These are phyloP conservation scores for Phenganax stokvisi DNA, from an alignment of 92 coral and sea anemone genomes.

Conservation along the genomic window DNA sequence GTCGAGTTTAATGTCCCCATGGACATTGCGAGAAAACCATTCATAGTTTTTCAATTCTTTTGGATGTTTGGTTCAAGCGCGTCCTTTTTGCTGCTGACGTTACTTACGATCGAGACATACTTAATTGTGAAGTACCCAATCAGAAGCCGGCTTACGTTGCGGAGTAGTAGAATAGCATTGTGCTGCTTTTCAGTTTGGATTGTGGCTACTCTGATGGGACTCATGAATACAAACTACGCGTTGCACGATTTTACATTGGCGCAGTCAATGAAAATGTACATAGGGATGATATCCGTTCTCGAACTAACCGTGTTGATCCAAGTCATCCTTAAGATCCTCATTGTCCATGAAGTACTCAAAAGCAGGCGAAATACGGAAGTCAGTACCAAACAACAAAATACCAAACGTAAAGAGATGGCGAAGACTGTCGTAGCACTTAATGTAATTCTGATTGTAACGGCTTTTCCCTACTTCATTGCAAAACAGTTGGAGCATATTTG, in stretches of 20 bases:
- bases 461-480: conserved; percentile 27
- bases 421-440: conserved; percentile 20
- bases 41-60: background rate
- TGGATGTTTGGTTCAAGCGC: background rate
- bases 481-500: conserved; percentile 10
- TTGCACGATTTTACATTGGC: background rate
- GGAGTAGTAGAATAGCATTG: conserved; percentile 48
- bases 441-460: conserved; percentile 18
- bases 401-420: conserved; percentile 15
- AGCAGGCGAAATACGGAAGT: background rate
- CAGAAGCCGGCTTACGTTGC: background rate
- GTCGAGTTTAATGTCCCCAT: background rate
- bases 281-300: conserved; percentile 5
- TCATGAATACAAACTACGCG: background rate
- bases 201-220: conserved; percentile 51
- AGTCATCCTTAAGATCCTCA: background rate
- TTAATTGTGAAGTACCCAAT: conserved; percentile 27
- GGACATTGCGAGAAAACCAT: too few species aligned
- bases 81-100: conserved; percentile 17
- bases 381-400: background rate
- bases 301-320: conserved; percentile 23
- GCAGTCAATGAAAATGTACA: background rate
- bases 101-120: conserved; percentile 20
- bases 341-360: conserved; percentile 5
- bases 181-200: conserved; percentile 66